Percentiles rank a stretch among this genome's conserved stretches.
Conservation (phyloP, 2,797 vertebrate species). For the Echeneis naucrates region DNA sequence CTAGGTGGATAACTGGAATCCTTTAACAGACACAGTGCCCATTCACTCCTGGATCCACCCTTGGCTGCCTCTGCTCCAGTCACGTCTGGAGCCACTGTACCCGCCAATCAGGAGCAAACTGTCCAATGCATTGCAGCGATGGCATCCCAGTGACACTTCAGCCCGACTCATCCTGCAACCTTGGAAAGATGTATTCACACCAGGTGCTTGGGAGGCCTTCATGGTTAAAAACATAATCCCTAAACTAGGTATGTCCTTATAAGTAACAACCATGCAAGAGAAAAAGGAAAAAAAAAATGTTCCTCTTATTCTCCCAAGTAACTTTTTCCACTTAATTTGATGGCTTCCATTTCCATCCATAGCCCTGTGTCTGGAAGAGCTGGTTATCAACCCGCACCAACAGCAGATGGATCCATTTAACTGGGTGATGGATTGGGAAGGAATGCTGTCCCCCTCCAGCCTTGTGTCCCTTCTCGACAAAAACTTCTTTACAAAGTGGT, state of each 20-base stretch:
- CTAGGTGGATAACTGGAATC: conserved; percentile 98
- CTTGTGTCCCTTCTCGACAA: conserved; percentile 95
- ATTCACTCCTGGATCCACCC: conserved; percentile 99
- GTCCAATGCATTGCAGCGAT: conserved; percentile 93
- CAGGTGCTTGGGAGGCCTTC: conserved; percentile 98
- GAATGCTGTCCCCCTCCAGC: conserved; percentile 95
- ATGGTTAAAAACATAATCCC: conserved; percentile 99
- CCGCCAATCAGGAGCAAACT: conserved; percentile 96
- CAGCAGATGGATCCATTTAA: conserved; percentile 98
- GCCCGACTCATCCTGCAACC: conserved; percentile 98
- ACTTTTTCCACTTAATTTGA: neutral
- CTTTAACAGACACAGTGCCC: conserved; percentile 95
- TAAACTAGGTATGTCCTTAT: conserved; percentile 89
- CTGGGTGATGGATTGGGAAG: conserved; percentile 98
- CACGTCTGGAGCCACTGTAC: conserved; percentile 93
- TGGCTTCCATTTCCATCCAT: conserved; percentile 12
- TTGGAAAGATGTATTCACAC: conserved; percentile 97
- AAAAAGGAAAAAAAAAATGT: neutral
- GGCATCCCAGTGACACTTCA: conserved; percentile 96
- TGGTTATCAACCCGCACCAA: conserved; percentile 97
- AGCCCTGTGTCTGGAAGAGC: conserved; percentile 94
- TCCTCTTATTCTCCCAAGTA: neutral
- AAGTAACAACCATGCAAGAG: neutral
- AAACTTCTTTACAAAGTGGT: conserved; percentile 98
- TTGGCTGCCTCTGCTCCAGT: conserved; percentile 95